Percentiles rank a stretch among this genome's conserved stretches.
These are phyloP conservation scores for Entomyzon cyanotis DNA, from an alignment of 2,113 vertebrate genomes.

Conservation along the genomic window DNA sequence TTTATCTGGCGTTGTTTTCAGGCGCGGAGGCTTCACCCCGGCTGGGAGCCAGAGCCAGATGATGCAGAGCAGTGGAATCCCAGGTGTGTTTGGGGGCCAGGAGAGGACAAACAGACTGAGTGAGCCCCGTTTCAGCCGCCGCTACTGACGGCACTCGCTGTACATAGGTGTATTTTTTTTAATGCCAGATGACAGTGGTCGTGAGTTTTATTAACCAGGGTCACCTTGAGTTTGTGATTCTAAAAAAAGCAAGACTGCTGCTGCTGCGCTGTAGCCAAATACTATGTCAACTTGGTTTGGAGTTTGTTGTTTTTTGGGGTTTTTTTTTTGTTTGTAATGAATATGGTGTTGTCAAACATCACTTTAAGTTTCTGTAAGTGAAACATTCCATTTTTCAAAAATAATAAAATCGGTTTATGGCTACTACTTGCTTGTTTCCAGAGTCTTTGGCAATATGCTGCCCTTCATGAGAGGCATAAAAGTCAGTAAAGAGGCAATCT, in stretches of 20 bases:
- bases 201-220: conserved; percentile 28
- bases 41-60: conserved; percentile 79
- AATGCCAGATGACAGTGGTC: neutral
- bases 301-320: neutral
- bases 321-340: neutral
- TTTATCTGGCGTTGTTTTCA: conserved; percentile 30
- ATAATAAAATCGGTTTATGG: conserved; percentile 66
- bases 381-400: conserved; percentile 75
- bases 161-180: neutral
- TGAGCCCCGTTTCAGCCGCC: conserved; percentile 63
- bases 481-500: neutral
- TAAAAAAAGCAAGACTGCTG: neutral
- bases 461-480: fast-evolving
- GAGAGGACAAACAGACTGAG: conserved; percentile 37
- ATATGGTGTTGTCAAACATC: conserved; percentile 16
- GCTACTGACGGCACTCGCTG: conserved; percentile 58
- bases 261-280: conserved; percentile 28
- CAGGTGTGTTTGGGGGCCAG: conserved; percentile 78
- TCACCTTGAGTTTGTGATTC: conserved; percentile 21
- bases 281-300: neutral
- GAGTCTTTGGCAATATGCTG: neutral
- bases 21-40: conserved; percentile 82
- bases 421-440: neutral
- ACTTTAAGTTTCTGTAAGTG: conserved; percentile 62
- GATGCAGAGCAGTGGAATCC: conserved; percentile 73